Evolutionary conservation across 2,888 invertebrate species (phyloP), one percentile per base, ranked within the genome.

Genomic region (Dynastes grantii): DNA sequence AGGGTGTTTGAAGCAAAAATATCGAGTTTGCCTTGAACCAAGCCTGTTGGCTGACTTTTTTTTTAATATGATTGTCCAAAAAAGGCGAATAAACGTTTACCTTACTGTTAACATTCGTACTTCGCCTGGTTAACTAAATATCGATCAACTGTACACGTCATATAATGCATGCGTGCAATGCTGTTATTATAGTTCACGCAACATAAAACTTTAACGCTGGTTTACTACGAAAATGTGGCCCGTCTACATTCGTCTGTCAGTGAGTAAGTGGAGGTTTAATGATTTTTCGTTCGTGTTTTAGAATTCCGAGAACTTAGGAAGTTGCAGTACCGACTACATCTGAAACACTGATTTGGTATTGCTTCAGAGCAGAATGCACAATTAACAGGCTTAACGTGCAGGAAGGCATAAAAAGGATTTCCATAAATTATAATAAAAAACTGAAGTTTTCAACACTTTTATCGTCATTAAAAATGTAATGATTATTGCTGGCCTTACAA

Each of bases 151-250:
- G 61, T 49, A 40, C 61, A 81, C 79, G 80, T 80, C 79, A 81
- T 77, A 78, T 76, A 76, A 78, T 80, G 79, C 78, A 81, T 81
- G 81, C 81, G 81, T 81, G 81, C 80, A 81, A 78, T 77, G 76
- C 77, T 65, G 77, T 80, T 78, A 79, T 77, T 73, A 77, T 77
- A 77, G 73, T 76, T 77, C 81, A 81, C 81, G 81, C 81, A 81
- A 81, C 76, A 58, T 76, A 75, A 76, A 76, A 53, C 45, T 68
- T 76, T 64, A 58, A 64, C 61, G 29, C 51, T 27, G 73, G 9
- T 45, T 61, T 75, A 61, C 40, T 75, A 75, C 73, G 61, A 75
- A 75, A 75, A 75, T 40, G 61, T 61, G 40, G 29, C 40, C 61
- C 45, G 40, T 40, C 22, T 37, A 75, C 45, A 61, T 75, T 61